phyloP scores from a whole-genome alignment of 2,797 vertebrate genomes.

The Lagorchestes hirsutus region DNA sequence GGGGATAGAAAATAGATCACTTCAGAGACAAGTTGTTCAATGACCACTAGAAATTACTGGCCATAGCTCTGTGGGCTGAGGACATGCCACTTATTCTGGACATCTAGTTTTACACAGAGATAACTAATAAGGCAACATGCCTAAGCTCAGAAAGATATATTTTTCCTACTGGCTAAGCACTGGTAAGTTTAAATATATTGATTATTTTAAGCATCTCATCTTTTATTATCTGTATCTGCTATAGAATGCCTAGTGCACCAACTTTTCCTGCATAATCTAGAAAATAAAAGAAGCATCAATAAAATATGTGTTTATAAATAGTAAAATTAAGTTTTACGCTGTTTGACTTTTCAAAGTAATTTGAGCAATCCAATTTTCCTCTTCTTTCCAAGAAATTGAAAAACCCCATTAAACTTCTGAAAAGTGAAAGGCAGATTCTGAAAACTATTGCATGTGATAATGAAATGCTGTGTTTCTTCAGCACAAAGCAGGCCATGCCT shows the following conservation, averaged over 20 bases:
- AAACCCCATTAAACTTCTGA: conserved; percentile 24
- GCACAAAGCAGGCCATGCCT: background rate
- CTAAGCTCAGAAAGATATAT: background rate
- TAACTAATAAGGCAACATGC: background rate
- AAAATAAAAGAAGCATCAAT: background rate
- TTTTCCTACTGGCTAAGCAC: background rate
- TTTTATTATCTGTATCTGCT: background rate
- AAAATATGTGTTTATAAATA: conserved; percentile 8
- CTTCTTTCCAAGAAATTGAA: conserved; percentile 28
- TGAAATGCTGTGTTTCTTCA: conserved; percentile 36
- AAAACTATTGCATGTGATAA: background rate
- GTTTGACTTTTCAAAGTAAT: conserved; percentile 8
- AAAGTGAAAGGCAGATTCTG: conserved; percentile 22
- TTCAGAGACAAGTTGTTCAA: background rate
- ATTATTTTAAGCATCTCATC: background rate
- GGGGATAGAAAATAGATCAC: background rate
- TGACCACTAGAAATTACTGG: background rate
- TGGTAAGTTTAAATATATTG: background rate
- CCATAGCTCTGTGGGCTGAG: background rate
- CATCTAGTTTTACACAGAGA: background rate
- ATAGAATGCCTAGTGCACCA: background rate
- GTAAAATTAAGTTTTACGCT: conserved; percentile 13
- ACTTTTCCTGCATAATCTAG: background rate
- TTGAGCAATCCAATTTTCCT: background rate
- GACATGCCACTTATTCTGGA: background rate